Conservation (phyloP, 2,888 invertebrate genomes). For the Drosophila koepferae region DNA sequence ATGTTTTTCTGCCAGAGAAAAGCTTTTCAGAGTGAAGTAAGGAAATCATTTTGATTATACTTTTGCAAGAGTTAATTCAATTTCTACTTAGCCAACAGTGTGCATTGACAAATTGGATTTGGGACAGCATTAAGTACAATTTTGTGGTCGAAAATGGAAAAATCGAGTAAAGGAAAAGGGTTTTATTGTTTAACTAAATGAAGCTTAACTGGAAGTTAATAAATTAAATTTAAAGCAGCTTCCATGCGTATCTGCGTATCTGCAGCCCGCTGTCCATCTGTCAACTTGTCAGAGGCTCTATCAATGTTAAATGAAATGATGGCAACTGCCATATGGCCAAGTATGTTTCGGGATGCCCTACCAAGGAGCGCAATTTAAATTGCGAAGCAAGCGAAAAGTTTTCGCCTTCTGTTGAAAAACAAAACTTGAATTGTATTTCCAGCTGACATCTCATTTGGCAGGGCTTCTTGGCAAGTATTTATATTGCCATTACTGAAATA, state of each 20-base stretch:
- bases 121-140: not conserved
- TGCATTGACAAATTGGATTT: constrained; percentile 17
- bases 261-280: constrained; percentile 7
- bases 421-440: constrained; percentile 5
- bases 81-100: not conserved
- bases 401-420: constrained; percentile 40
- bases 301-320: constrained; percentile 41
- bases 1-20: not conserved
- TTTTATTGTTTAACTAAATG: constrained; percentile 4
- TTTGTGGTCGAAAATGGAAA: not conserved
- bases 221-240: constrained; percentile 31
- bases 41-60: not conserved
- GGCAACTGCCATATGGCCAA: constrained; percentile 53
- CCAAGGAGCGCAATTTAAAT: constrained; percentile 22
- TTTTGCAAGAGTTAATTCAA: constrained; percentile 1
- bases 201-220: constrained; percentile 1
- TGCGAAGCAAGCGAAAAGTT: constrained; percentile 46
- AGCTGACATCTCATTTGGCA: constrained; percentile 46
- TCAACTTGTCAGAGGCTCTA: constrained; percentile 32
- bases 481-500: constrained; percentile 56
- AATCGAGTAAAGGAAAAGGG: not conserved
- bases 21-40: too few relatives aligned
- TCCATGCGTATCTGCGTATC: not conserved
- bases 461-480: constrained; percentile 63
- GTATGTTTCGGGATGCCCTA: constrained; percentile 37